Evolutionary conservation across 2,888 invertebrate species (phyloP).

Genomic region (Plebejus melissa): DNA sequence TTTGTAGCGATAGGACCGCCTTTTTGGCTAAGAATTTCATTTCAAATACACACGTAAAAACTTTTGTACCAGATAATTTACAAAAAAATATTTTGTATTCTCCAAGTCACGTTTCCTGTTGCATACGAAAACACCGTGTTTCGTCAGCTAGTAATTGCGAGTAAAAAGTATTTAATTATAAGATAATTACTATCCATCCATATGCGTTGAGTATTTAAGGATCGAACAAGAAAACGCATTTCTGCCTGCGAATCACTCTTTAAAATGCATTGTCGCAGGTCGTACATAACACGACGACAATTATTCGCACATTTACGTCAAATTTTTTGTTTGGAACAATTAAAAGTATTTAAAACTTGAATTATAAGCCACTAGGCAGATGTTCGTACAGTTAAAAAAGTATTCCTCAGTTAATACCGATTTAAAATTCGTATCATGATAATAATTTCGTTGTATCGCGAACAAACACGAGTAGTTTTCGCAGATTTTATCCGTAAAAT

Average conservation of each 20-base stretch:
- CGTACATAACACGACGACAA: neutral
- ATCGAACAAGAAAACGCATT: neutral
- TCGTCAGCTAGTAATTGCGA: neutral
- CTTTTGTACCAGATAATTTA: too few species aligned
- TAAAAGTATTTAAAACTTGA: constrained; percentile 8
- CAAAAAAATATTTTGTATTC: neutral
- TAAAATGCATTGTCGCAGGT: constrained; percentile 23
- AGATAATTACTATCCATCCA: constrained; percentile 17
- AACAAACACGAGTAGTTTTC: too few species aligned
- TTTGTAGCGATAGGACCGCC: too few species aligned
- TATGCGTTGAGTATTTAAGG: constrained; percentile 2
- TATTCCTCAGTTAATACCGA: neutral
- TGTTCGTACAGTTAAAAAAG: neutral
- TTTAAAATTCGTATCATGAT: neutral
- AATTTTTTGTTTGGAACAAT: neutral
- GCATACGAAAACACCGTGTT: neutral
- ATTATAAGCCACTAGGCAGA: constrained; percentile 18
- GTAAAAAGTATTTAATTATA: constrained; percentile 14
- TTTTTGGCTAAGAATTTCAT: too few species aligned
- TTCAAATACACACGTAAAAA: too few species aligned
- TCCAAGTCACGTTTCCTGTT: neutral
- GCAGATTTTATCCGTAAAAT: too few species aligned
- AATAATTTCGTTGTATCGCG: too few species aligned
- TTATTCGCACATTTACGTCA: constrained; percentile 20
- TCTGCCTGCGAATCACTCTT: neutral